Base-by-base conservation (phyloP, 2,888 invertebrate species). In the Cyrtodaria siliqua region DNA sequence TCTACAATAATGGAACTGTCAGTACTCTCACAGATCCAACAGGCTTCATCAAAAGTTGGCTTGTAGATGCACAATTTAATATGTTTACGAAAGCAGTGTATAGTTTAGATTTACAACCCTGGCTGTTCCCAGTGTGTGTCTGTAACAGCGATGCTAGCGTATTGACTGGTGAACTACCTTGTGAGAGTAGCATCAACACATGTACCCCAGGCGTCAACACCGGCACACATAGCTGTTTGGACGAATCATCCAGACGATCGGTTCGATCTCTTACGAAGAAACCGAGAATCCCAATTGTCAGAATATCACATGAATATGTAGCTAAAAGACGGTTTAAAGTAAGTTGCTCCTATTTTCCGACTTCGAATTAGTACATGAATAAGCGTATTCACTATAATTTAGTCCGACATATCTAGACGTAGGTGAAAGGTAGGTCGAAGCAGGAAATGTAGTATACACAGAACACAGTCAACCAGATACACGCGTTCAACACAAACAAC, bases 121-220 rank as follows among this genome's bases (percentile, higher is more conserved):
- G 52, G 52, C 24, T 23, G 12, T 52, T 52, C 23, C 52, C 52
- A 24, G 20, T 23, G 23, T 52, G 52, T 24, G 23, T 23, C 16
- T 52, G 52, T 24, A 23, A 20, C 20, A 52, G 14, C 20, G 24
- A 52, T 3, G 4, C 12, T 24, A 16, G 14, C 14, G 3, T 8
- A 14, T 3, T 23, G 14, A 14, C 3, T 4, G 20, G 26, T 4
- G 16, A 24, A 24, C 24, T 20, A 8, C 16, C 52, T 9, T 52
- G 52, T 16, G 20, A 52, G 20, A 52, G 52, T 8, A 52, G 6
- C 16, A 20, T 52, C 20, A 20, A 52, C 4, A 24, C 20, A 4
- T 52, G 52, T 23, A 52, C 52, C 9, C 52, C 52, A 20, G 52
- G 52, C 6, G 20, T 24, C 23, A 24, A 4, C 14, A 52, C 52